These are phyloP conservation scores for Athene noctua DNA, from an alignment of 2,113 vertebrate genomes.

Conservation along the genomic window DNA sequence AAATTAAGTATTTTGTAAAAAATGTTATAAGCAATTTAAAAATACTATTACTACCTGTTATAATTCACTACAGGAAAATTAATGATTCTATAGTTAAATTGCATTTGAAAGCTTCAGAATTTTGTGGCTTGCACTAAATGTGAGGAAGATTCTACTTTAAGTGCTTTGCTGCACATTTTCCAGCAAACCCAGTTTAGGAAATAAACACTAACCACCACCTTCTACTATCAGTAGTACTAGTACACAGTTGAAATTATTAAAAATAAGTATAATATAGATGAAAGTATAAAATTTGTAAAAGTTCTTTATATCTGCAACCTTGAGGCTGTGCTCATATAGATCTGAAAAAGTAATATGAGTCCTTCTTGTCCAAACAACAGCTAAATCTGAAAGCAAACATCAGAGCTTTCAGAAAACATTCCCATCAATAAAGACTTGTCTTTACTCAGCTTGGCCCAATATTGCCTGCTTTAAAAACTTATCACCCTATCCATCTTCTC, in stretches of 20 bases:
- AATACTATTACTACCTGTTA: not conserved
- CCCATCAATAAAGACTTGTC: slow-evolving; percentile 58
- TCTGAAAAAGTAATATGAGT: slow-evolving; percentile 52
- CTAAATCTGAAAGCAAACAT: slow-evolving; percentile 72
- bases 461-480: slow-evolving; percentile 27
- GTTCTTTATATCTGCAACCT: slow-evolving; percentile 48
- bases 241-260: not conserved
- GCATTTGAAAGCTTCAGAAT: not conserved
- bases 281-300: not conserved
- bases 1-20: not conserved
- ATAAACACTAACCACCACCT: not conserved
- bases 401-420: slow-evolving; percentile 35
- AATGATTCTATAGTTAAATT: not conserved
- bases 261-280: not conserved
- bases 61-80: not conserved
- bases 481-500: not conserved
- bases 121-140: not conserved
- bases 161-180: not conserved
- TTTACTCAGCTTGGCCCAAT: slow-evolving; percentile 35
- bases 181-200: not conserved
- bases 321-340: slow-evolving; percentile 26
- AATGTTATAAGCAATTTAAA: not conserved
- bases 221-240: not conserved
- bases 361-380: slow-evolving; percentile 65
- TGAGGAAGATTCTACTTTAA: not conserved